A percentile compares a stretch with the other conserved stretches of the same genome.
Evolutionary conservation across 2,888 invertebrate species (phyloP).

Genomic region (Stenchaetothrips biformis): DNA sequence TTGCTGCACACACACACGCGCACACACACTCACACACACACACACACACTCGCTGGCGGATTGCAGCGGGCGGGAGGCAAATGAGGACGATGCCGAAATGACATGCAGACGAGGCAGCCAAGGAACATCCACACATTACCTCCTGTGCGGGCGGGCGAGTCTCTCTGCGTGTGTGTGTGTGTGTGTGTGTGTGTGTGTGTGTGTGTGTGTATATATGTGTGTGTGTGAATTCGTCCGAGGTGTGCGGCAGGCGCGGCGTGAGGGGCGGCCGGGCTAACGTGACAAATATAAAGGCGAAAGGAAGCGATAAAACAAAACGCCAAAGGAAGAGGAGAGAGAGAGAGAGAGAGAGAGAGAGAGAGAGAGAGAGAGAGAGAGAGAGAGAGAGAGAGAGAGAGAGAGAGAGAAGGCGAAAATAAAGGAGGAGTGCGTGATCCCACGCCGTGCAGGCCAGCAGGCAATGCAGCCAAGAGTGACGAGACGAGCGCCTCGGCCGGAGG

Average conservation of each 20-base stretch:
- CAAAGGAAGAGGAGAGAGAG: not conserved
- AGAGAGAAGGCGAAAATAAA: not conserved
- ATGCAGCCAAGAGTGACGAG: not conserved
- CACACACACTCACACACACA: no score
- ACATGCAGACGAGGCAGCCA: no score
- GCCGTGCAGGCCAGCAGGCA: not conserved
- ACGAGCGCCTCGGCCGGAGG: not conserved
- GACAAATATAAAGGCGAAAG: not conserved
- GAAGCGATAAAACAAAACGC: slow-evolving; percentile 1
- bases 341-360: not conserved
- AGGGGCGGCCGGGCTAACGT: not conserved
- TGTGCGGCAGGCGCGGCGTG: not conserved
- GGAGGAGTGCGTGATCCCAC: not conserved
- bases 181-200: no score
- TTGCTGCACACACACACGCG: no score
- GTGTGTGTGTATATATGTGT: no score
- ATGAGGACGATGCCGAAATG: no score
- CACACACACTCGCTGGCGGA: no score
- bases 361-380: not conserved
- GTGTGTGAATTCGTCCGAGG: no score
- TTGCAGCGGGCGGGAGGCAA: no score
- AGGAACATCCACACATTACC: no score
- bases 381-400: not conserved
- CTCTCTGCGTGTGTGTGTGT: no score
- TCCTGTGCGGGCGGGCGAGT: no score